These are phyloP conservation scores for Chondrilla cf. caribensis DNA, from an alignment of 37 sponge, comb jelly and placozoan species.

Conservation along the genomic window DNA sequence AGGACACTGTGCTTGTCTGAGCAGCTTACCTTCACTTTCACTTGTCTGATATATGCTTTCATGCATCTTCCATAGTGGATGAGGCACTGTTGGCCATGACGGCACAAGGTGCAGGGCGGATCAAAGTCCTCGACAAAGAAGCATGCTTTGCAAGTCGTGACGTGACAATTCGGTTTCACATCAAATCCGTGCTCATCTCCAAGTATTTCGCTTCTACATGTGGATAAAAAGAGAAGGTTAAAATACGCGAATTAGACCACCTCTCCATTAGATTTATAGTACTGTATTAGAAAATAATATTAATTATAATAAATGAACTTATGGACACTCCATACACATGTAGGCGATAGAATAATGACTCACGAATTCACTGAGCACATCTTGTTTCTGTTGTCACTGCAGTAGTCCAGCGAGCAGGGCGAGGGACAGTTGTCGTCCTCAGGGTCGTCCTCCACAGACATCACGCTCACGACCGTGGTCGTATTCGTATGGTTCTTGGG, in stretches of 20 bases:
- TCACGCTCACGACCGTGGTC: too few relatives aligned
- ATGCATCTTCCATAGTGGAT: neutral
- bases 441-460: too few relatives aligned
- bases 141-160: slow-evolving; percentile 5
- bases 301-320: neutral
- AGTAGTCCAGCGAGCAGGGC: neutral
- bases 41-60: neutral
- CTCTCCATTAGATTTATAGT: too few relatives aligned
- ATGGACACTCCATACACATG: neutral
- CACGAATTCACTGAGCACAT: slow-evolving; percentile 12
- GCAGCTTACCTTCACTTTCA: slow-evolving; percentile 22
- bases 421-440: neutral
- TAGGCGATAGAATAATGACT: neutral
- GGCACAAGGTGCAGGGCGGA: neutral
- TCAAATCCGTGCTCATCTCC: neutral
- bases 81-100: neutral
- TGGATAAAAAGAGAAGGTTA: neutral
- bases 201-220: neutral
- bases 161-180: neutral
- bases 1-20: too few relatives aligned
- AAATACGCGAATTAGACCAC: too few relatives aligned
- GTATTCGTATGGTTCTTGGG: too few relatives aligned
- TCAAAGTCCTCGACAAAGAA: slow-evolving; percentile 16
- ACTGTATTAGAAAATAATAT: neutral
- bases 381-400: slow-evolving; percentile 17